Evolutionary conservation across 1,140 invertebrate genomes (phyloP), one percentile per base, ranked within the genome.

Genomic region (Pseudomyrmex dendroicus): DNA sequence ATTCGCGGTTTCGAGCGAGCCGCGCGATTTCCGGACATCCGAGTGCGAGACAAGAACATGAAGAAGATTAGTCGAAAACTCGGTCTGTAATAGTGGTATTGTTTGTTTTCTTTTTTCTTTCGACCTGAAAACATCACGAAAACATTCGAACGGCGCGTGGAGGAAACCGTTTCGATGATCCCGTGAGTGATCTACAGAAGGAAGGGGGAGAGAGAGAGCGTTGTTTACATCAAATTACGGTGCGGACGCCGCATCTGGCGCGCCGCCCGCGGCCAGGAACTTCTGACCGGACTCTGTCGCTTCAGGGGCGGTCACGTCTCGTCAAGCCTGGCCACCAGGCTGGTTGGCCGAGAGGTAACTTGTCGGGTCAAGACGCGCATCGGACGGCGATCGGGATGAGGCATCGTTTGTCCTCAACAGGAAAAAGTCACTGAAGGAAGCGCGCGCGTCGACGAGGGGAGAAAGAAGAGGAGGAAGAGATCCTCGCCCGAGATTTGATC

Each of bases 301-400:
- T 66, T 78, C 83, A 88, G 78, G 84, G 87, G 87, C 86, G 87
- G 87, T 85, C 86, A 84, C 87, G 87, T 88, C 87, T 88, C 86
- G 87, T 88, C 87, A 88, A 85, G 86, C 52, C 35, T 35, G 86
- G 83, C 87, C 87, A 88, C 86, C 87, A 80, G 61, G 86, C 61
- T 83, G 86, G 78, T 10, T 13, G 83, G 67, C 64, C 68, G 86
- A 64, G 86, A 88, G 87, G 87, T 88, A 88, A 88, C 86, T 86
- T 64, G 78, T 72, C 61, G 86, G 87, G 87, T 88, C 87, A 88
- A 64, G 70, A 63, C 25, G 76, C 70, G 70, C 68, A n/a, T 68
- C 66, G 66, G 82, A 82, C 73, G 72, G 35, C 44, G 20, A 70
- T 56, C 15, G n/a, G 22, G 15, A 57, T 48, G 57, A 56, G 54